Evolutionary conservation across 2,797 vertebrate species (phyloP), one percentile per base, ranked within the genome.

Genomic region (Lepilemur septentrionalis): DNA sequence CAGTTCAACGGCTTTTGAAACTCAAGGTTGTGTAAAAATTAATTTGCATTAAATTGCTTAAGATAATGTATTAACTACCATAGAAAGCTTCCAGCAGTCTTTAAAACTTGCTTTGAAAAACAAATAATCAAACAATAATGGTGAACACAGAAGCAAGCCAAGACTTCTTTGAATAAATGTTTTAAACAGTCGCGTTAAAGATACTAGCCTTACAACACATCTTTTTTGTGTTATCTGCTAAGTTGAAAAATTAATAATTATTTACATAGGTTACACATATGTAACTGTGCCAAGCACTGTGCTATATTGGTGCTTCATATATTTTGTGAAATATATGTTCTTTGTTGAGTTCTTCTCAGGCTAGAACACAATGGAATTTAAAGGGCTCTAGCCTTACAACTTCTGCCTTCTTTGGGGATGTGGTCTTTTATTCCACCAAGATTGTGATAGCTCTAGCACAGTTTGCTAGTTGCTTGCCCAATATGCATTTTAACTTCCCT

Each of bases 11-110:
- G 88, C 88, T 91, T 97, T 91, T 95, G 96, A 93, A 97, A 96
- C 89, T 94, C 85, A 95, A 95, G 95, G 79, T 89, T 95, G 92
- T 95, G 25, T 94, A 96, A 96, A 97, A 97, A 95, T 97, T 93
- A 97, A 97, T 97, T 97, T 96, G 85, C 92, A 96, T 91, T 95
- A 94, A 96, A 94, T 97, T 96, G 95, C 94, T 97, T 93, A 97
- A 95, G 96, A 93, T 95, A 92, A 95, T 89, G 35, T 93, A 96
- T 97, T 94, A 95, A 91, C 92, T 95, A 83, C 70, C 83, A 50
- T 5, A 95, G 43, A 79, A 93, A 65, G 75, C 79, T 96, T 95
- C 93, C 65, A 87, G 69, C 41, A 52, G 79, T 65, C 96, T 95
- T 97, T 70, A 96, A 97, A 96, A 94, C 35, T 82, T 91, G 75